Evolutionary conservation across 2,113 vertebrate species (phyloP).

Genomic region (Nothoprocta pentlandii): DNA sequence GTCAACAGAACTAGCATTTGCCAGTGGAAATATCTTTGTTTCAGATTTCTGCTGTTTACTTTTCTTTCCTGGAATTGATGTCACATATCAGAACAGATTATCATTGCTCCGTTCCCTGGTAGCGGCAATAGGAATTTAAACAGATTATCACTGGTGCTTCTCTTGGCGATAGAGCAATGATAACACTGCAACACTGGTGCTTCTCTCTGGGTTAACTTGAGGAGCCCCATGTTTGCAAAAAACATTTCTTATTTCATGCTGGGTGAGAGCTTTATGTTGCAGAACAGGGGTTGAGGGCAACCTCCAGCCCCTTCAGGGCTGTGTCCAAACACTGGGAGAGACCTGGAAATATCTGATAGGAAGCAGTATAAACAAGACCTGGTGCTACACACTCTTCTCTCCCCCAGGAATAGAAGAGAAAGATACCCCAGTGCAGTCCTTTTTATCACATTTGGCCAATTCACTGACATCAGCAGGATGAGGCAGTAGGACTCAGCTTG

Average conservation of each 20-base stretch:
- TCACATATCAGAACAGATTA: slow-evolving; percentile 16
- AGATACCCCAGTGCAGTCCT: not conserved
- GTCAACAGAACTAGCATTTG: not conserved
- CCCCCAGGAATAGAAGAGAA: not conserved
- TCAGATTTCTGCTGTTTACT: not conserved
- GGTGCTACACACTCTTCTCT: not conserved
- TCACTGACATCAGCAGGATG: not conserved
- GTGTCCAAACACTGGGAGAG: not conserved
- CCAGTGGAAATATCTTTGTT: not conserved
- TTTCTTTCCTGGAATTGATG: not conserved
- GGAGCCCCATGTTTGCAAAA: not conserved
- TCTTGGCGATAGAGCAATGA: not conserved
- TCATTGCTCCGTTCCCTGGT: not conserved
- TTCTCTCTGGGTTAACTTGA: not conserved
- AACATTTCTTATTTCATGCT: not conserved
- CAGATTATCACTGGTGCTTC: not conserved
- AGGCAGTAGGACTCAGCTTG: not conserved
- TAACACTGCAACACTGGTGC: not conserved
- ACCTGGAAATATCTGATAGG: not conserved
- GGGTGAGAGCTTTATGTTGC: not conserved
- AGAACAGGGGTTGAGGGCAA: not conserved
- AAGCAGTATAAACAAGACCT: not conserved
- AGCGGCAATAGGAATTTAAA: not conserved
- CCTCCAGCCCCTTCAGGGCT: not conserved
- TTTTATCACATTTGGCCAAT: not conserved